Evolutionary conservation across 1,140 invertebrate genomes (phyloP).

Genomic region (Semibalanus balanoides): DNA sequence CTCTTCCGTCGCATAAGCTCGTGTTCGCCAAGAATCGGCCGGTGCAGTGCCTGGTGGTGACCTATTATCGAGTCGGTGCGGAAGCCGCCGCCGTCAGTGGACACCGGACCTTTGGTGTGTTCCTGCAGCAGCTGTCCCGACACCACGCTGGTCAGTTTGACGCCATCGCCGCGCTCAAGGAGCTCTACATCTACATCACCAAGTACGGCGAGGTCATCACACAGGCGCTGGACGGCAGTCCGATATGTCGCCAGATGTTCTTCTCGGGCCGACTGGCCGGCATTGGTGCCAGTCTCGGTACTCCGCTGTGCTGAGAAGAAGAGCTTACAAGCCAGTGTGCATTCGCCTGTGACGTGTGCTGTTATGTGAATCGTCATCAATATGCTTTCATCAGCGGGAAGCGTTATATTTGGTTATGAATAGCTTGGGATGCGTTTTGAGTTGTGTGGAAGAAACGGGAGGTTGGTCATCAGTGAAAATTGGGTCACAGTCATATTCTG

Average conservation of each 20-base stretch:
- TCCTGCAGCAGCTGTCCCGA: constrained; percentile 78
- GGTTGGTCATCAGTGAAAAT: no score
- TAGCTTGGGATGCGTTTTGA: no score
- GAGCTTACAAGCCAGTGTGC: no score
- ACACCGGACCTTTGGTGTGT: constrained; percentile 80
- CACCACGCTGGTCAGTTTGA: constrained; percentile 78
- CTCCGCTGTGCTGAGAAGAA: background rate
- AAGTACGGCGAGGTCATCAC: constrained; percentile 83
- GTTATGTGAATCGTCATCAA: no score
- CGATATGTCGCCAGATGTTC: background rate
- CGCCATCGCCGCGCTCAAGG: constrained; percentile 75
- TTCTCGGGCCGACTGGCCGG: background rate
- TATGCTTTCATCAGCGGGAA: no score
- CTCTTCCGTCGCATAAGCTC: constrained; percentile 85
- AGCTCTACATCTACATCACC: constrained; percentile 84
- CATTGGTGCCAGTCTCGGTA: background rate
- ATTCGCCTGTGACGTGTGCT: no score
- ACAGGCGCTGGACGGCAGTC: constrained; percentile 18
- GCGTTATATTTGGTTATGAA: no score
- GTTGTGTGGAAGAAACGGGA: no score
- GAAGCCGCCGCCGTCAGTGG: constrained; percentile 65
- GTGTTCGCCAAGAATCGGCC: constrained; percentile 87
- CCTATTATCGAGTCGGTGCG: constrained; percentile 76
- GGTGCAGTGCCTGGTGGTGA: constrained; percentile 51
- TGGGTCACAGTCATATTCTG: no score